These are phyloP conservation scores for Drosophila nasuta DNA, from an alignment of 1,140 invertebrate species.

Conservation along the genomic window DNA sequence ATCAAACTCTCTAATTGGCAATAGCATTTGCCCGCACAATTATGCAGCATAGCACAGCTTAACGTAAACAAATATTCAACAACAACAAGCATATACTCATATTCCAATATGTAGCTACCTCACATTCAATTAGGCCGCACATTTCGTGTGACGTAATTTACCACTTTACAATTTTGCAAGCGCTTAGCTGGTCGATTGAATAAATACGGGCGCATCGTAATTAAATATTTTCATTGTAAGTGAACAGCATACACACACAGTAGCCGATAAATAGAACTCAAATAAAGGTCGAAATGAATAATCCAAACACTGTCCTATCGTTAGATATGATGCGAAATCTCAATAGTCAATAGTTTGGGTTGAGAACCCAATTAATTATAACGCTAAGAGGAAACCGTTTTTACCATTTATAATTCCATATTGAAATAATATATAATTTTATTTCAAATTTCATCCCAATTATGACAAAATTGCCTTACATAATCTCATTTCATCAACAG, in stretches of 20 bases:
- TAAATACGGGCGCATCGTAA: slow-evolving; percentile 70
- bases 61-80: slow-evolving; percentile 1
- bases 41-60: slow-evolving; percentile 5
- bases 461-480: too few relatives aligned
- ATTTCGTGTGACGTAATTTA: slow-evolving; percentile 23
- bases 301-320: neutral
- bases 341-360: too few relatives aligned
- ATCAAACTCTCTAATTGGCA: slow-evolving; percentile 18
- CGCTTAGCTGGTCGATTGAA: slow-evolving; percentile 41
- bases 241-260: slow-evolving; percentile 41
- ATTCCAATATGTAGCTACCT: neutral
- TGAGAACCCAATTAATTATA: too few relatives aligned
- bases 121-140: slow-evolving; percentile 43
- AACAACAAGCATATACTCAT: neutral
- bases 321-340: too few relatives aligned
- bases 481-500: too few relatives aligned
- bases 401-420: too few relatives aligned
- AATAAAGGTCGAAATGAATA: slow-evolving; percentile 31
- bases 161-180: slow-evolving; percentile 9
- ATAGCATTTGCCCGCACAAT: slow-evolving; percentile 9
- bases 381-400: too few relatives aligned
- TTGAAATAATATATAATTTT: too few relatives aligned
- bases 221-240: slow-evolving; percentile 71
- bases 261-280: neutral
- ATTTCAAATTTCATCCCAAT: too few relatives aligned